Conservation (phyloP, 2,797 vertebrate species). For the Clarias platycephalus region DNA sequence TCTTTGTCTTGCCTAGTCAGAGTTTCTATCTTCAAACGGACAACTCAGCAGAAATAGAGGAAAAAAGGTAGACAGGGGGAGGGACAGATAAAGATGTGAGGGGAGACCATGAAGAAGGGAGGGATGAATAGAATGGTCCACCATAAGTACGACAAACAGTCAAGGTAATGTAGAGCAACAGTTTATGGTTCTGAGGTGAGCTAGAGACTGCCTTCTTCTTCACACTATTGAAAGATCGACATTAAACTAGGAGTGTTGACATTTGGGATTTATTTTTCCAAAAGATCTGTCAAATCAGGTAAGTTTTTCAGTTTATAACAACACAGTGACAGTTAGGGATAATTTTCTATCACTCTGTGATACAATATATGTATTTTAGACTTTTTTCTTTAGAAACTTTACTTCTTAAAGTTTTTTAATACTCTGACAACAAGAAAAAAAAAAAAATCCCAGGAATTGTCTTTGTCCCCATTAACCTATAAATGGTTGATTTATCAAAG, state of each 20-base stretch:
- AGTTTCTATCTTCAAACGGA: constrained; percentile 51
- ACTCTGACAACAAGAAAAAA: not conserved
- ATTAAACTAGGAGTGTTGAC: not conserved
- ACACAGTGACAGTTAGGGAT: not conserved
- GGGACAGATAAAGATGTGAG: constrained; percentile 49
- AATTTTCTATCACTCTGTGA: constrained; percentile 17
- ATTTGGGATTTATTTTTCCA: constrained; percentile 29
- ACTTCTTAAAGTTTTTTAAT: constrained; percentile 9
- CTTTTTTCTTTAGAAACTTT: not conserved
- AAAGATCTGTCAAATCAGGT: constrained; percentile 37
- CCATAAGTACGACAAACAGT: constrained; percentile 35
- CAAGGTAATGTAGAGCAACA: constrained; percentile 17
- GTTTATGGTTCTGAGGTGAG: constrained; percentile 4
- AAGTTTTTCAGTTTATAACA: constrained; percentile 40
- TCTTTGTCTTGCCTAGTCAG: constrained; percentile 45
- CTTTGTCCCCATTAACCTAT: constrained; percentile 27
- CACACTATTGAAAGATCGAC: not conserved
- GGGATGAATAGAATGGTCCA: constrained; percentile 48
- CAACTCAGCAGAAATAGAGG: constrained; percentile 58
- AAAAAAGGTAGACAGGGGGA: constrained; percentile 50
- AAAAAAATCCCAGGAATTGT: constrained; percentile 28
- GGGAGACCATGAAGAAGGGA: constrained; percentile 39
- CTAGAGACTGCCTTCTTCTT: not conserved
- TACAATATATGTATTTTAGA: constrained; percentile 7
- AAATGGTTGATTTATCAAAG: constrained; percentile 44